These are phyloP conservation scores for Origma solitaria DNA, from an alignment of 2,113 vertebrate species.

Conservation along the genomic window DNA sequence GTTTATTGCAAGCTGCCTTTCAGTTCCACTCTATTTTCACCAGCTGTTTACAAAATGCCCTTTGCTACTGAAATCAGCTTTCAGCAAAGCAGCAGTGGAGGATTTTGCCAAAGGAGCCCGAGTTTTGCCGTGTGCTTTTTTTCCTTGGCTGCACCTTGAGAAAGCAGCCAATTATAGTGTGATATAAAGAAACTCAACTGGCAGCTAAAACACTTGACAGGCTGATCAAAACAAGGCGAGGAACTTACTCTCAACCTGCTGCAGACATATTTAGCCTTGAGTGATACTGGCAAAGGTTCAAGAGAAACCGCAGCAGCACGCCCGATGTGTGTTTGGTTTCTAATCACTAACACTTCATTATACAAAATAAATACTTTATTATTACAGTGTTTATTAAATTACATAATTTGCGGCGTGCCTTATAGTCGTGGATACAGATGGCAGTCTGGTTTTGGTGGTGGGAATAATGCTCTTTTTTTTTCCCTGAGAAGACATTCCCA, in stretches of 20 bases:
- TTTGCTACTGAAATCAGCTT: constrained; percentile 64
- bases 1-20: constrained; percentile 63
- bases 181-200: constrained; percentile 62
- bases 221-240: constrained; percentile 65
- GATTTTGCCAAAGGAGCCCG: constrained; percentile 24
- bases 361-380: constrained; percentile 70
- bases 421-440: constrained; percentile 31
- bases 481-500: neutral
- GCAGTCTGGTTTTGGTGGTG: constrained; percentile 19
- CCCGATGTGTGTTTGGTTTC: constrained; percentile 63
- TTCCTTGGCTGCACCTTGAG: constrained; percentile 53
- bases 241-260: constrained; percentile 56
- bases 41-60: constrained; percentile 67
- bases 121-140: constrained; percentile 14
- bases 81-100: constrained; percentile 25
- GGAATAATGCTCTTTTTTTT: neutral
- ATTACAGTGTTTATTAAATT: constrained; percentile 67
- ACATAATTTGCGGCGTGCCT: constrained; percentile 43
- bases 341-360: constrained; percentile 72
- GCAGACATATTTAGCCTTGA: constrained; percentile 62
- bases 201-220: constrained; percentile 63
- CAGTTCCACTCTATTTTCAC: constrained; percentile 54
- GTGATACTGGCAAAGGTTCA: constrained; percentile 68
- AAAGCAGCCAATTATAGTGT: constrained; percentile 65
- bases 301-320: constrained; percentile 62